Evolutionary conservation across 2,888 invertebrate species (phyloP).

Genomic region (Onchidella celtica): DNA sequence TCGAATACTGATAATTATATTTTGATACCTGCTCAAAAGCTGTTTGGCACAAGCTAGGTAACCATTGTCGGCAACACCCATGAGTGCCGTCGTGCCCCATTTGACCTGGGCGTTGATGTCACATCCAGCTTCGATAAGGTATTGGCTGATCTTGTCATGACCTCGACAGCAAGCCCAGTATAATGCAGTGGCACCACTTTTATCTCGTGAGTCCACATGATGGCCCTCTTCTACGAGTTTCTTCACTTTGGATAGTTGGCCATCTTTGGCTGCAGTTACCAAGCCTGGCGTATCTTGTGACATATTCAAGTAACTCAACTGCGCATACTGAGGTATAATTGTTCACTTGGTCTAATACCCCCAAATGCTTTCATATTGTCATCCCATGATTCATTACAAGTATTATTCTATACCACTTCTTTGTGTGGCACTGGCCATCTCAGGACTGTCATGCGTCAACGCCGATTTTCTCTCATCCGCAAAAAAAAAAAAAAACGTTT

Average conservation of each 20-base stretch:
- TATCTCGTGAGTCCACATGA: constrained; percentile 53
- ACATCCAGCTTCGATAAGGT: constrained; percentile 62
- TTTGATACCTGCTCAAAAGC: constrained; percentile 62
- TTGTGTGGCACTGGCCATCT: no score
- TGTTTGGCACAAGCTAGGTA: constrained; percentile 61
- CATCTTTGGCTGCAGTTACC: constrained; percentile 13
- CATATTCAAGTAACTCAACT: no score
- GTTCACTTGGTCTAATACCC: no score
- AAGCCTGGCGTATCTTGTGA: neutral
- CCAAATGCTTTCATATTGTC: no score
- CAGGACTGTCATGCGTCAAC: no score
- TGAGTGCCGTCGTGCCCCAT: constrained; percentile 69
- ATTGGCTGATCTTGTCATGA: constrained; percentile 57
- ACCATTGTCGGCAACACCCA: constrained; percentile 68
- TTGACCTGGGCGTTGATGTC: constrained; percentile 65
- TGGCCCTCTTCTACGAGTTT: constrained; percentile 11
- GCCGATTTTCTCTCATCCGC: no score
- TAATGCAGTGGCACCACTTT: constrained; percentile 66
- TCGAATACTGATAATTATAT: no score
- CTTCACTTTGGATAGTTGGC: constrained; percentile 1
- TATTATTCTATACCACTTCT: no score
- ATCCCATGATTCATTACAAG: no score
- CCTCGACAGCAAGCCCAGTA: constrained; percentile 71
- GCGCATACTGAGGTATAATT: no score
- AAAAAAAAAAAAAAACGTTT: no score